Evolutionary conservation across 2,113 vertebrate species (phyloP), one percentile per base, ranked within the genome.

Genomic region (Bagarius yarrelli): DNA sequence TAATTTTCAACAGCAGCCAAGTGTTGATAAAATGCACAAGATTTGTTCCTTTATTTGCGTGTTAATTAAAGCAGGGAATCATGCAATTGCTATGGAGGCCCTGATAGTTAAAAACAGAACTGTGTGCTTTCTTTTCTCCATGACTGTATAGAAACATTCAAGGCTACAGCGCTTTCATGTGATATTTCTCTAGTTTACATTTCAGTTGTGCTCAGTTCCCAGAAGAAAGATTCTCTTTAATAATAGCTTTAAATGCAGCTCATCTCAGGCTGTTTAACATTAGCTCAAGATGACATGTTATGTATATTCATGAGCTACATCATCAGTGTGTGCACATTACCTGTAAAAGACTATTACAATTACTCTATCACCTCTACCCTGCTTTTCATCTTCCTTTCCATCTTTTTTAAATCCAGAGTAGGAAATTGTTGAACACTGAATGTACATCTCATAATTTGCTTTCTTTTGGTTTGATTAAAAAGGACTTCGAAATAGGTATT

Each of bases 191-290:
- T 32, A 27, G 50, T 71, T 76, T 34, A 84, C 30, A 21, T 70
- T 75, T 55, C 72, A 11, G 0, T 52, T 27, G 23, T 9, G 23
- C 15, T 74, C 77, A 56, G 47, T 64, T 23, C 47, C 52, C 40
- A 56, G 55, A 63, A 50, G 19, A 18, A 36, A 23, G 57, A 81
- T 56, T 64, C 56, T 74, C 47, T 77, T 59, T 73, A 67, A 59
- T 72, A 72, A 63, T 34, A 21, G 63, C 61, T 71, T 81, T 61
- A 84, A 81, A 64, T 79, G 56, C 56, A 61, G 30, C 25, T 61
- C 34, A 53, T 77, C 47, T 64, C 76, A 70, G 77, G 53, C 34
- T 76, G 55, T 72, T 63, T 50, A 55, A 16, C 32, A 70, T 84
- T 32, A 78, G 44, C 4, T 36, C 63, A 66, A 12, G 14, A 8